Evolutionary conservation across 2,888 invertebrate genomes (phyloP).

Genomic region (Drosophila fulvimacula): DNA sequence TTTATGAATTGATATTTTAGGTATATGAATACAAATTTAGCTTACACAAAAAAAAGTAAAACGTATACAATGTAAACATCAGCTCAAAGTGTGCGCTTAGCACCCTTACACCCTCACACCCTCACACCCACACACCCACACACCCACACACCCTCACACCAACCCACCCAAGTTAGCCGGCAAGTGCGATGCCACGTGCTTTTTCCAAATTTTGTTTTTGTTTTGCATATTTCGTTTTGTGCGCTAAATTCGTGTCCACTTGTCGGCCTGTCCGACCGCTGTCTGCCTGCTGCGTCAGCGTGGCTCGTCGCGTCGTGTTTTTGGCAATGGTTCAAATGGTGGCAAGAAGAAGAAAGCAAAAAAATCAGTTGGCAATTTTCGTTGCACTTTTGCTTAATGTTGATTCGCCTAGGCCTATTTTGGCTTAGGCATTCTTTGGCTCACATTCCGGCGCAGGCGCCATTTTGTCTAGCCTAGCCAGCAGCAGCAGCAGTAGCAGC

Average conservation of each 20-base stretch:
- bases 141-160: background rate
- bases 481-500: background rate
- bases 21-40: background rate
- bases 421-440: conserved; percentile 44
- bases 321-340: conserved; percentile 63
- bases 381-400: conserved; percentile 70
- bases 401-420: conserved; percentile 76
- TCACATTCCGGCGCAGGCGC: conserved; percentile 70
- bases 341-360: conserved; percentile 16
- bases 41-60: background rate
- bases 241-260: conserved; percentile 33
- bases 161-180: conserved; percentile 39
- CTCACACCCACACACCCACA: background rate
- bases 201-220: conserved; percentile 52
- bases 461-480: conserved; percentile 31
- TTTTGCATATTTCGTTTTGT: conserved; percentile 61
- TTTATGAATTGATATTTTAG: conserved; percentile 11
- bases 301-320: conserved; percentile 56
- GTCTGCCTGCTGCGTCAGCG: conserved; percentile 34
- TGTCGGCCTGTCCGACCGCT: conserved; percentile 11
- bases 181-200: conserved; percentile 56
- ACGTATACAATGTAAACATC: conserved; percentile 10
- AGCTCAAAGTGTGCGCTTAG: conserved; percentile 7
- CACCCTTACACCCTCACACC: background rate
- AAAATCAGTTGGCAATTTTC: conserved; percentile 52